Evolutionary conservation across 2,888 invertebrate species (phyloP).

Genomic region (Altica lythri): DNA sequence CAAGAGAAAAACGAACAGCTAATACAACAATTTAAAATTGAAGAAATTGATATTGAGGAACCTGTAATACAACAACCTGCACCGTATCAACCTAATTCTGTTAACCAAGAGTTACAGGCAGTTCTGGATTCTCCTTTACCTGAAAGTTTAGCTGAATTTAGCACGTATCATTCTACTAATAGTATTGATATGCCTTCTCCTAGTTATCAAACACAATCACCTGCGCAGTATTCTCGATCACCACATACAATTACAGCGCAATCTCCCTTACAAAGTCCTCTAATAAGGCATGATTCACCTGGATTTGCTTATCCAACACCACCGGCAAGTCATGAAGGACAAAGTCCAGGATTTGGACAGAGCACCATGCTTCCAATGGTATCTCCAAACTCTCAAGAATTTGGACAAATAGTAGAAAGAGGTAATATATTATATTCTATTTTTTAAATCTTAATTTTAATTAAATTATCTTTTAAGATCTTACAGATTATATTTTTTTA

Average conservation of each 20-base stretch:
- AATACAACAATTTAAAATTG: slow-evolving; percentile 66
- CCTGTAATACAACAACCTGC: slow-evolving; percentile 59
- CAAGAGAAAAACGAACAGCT: slow-evolving; percentile 69
- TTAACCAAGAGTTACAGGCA: slow-evolving; percentile 75
- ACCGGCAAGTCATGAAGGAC: slow-evolving; percentile 85
- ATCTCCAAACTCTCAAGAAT: slow-evolving; percentile 56
- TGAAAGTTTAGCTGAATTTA: slow-evolving; percentile 80
- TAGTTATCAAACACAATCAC: slow-evolving; percentile 54
- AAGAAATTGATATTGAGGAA: slow-evolving; percentile 66
- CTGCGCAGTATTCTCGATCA: slow-evolving; percentile 53
- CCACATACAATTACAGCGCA: slow-evolving; percentile 59
- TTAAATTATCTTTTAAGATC: too few species aligned
- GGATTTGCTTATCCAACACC: slow-evolving; percentile 85
- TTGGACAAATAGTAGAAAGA: slow-evolving; percentile 52
- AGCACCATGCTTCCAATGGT: slow-evolving; percentile 55
- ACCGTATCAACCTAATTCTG: slow-evolving; percentile 56
- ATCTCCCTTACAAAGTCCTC: slow-evolving; percentile 68
- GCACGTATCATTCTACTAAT: slow-evolving; percentile 70
- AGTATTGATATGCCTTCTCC: slow-evolving; percentile 57
- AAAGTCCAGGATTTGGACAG: slow-evolving; percentile 63
- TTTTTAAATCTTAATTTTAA: background rate
- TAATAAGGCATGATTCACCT: slow-evolving; percentile 69
- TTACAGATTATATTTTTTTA: too few species aligned
- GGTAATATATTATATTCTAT: too few species aligned
- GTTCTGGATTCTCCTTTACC: slow-evolving; percentile 78